These are phyloP conservation scores for Trachelus stipa DNA, from an alignment of 2,888 invertebrate species.

Conservation along the genomic window DNA sequence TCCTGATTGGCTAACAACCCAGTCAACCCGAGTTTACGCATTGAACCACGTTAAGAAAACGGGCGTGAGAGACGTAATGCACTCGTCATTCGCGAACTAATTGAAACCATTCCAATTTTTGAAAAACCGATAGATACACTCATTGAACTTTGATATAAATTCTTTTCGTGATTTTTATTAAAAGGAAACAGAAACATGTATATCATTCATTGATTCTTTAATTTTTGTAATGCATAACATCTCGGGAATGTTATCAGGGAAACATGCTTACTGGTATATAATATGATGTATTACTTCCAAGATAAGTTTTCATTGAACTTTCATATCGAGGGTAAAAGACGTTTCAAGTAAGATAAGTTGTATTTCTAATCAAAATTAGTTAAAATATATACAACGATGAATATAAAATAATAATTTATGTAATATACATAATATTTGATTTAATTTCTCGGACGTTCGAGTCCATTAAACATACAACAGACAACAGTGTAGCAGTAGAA, in stretches of 20 bases:
- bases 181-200: neutral
- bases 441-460: constrained; percentile 51
- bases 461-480: constrained; percentile 61
- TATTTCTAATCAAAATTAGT: constrained; percentile 57
- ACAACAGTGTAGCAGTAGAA: constrained; percentile 64
- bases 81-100: no score
- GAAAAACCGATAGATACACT: neutral
- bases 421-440: constrained; percentile 63
- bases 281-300: neutral
- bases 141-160: neutral
- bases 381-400: constrained; percentile 61
- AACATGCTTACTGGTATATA: neutral
- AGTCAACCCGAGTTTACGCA: no score
- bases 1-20: no score
- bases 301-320: neutral
- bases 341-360: constrained; percentile 51
- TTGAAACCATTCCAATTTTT: neutral
- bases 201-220: neutral
- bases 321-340: neutral
- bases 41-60: no score
- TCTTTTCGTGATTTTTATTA: neutral
- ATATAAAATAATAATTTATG: constrained; percentile 64
- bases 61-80: no score
- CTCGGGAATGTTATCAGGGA: neutral
- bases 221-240: neutral